These are phyloP conservation scores for Neosalanx taihuensis DNA, from an alignment of 2,797 vertebrate species.

Conservation along the genomic window DNA sequence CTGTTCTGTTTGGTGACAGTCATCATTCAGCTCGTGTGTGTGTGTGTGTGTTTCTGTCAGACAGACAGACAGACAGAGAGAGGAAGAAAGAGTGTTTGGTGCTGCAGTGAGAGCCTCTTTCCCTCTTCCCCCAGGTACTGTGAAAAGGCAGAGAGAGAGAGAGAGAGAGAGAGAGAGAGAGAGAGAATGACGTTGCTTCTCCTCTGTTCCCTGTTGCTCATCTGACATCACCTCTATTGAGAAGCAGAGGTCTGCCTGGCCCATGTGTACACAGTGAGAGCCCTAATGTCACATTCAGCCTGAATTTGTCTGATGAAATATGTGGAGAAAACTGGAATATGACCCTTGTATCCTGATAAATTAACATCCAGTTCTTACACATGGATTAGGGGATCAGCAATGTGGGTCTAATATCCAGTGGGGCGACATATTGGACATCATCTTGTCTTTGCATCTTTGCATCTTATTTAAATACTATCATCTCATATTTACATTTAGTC, in stretches of 20 bases:
- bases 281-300: constrained; percentile 14
- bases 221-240: constrained; percentile 76
- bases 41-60: neutral
- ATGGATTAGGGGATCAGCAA: neutral
- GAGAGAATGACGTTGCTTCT: constrained; percentile 49
- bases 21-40: neutral
- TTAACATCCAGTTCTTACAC: neutral
- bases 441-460: no score
- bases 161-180: neutral
- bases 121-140: no score
- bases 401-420: neutral
- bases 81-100: neutral
- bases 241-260: constrained; percentile 46
- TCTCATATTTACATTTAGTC: no score
- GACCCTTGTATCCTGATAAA: neutral
- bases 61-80: constrained; percentile 35
- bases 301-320: neutral
- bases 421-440: no score
- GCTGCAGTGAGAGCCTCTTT: neutral
- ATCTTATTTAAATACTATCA: no score
- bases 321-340: neutral
- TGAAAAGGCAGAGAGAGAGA: neutral
- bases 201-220: constrained; percentile 59
- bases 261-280: constrained; percentile 63
- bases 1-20: neutral